These are phyloP conservation scores for Aptenodytes patagonicus DNA, from an alignment of 2,113 vertebrate genomes.

Conservation along the genomic window DNA sequence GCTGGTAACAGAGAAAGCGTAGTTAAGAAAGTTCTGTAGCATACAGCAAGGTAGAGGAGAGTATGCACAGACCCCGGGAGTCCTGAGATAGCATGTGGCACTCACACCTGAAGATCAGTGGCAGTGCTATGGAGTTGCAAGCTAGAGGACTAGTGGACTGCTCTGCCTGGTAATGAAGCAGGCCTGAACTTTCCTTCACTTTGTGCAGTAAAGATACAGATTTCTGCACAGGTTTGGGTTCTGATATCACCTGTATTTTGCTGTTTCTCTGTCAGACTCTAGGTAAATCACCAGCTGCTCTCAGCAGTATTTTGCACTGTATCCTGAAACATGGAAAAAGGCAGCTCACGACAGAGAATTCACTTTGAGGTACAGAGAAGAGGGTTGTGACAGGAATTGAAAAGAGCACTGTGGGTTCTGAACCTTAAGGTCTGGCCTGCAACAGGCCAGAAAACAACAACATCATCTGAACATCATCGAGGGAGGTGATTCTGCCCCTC, in stretches of 20 bases:
- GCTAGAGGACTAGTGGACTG: not conserved
- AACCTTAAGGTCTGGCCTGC: not conserved
- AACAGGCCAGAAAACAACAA: not conserved
- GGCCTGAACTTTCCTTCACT: not conserved
- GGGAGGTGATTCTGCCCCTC: no score
- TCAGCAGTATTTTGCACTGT: not conserved
- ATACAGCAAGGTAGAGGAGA: not conserved
- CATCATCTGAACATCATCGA: not conserved
- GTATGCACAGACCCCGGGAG: fast-evolving
- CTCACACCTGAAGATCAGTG: not conserved
- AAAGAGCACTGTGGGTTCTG: not conserved
- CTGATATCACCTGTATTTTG: not conserved
- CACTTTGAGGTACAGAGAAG: not conserved
- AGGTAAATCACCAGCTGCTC: not conserved
- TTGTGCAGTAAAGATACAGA: not conserved
- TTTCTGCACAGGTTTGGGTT: not conserved
- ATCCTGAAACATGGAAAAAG: not conserved
- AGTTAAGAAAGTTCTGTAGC: not conserved
- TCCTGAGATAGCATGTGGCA: not conserved
- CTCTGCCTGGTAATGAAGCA: not conserved
- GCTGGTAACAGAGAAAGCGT: not conserved
- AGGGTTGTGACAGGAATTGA: not conserved
- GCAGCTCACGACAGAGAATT: not conserved
- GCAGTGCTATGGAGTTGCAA: not conserved
- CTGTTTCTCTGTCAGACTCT: not conserved